These are phyloP conservation scores for Temnopleurus reevesii DNA, from an alignment of 53 echinoderm and acorn worm species.

Conservation along the genomic window DNA sequence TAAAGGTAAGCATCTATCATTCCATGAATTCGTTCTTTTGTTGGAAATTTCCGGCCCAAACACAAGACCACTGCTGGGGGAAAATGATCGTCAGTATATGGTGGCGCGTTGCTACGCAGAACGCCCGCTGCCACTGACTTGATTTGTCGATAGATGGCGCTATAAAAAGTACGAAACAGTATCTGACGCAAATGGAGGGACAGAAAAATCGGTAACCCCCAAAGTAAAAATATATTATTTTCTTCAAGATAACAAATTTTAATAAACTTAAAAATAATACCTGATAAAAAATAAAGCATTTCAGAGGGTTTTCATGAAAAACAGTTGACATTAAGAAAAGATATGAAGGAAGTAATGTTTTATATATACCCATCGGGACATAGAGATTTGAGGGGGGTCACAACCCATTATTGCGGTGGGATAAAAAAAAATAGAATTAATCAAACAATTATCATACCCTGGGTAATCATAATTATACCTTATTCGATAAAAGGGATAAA, in stretches of 20 bases:
- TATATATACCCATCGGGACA: background rate
- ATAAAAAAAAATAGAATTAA: background rate
- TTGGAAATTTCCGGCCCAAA: background rate
- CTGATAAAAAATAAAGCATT: background rate
- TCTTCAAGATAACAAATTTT: background rate
- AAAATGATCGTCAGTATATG: background rate
- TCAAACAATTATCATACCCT: background rate
- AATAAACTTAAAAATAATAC: background rate
- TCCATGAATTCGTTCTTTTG: background rate
- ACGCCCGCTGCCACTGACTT: background rate
- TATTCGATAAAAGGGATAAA: background rate
- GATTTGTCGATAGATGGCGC: background rate
- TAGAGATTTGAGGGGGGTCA: background rate
- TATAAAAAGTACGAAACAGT: background rate
- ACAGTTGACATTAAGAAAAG: background rate
- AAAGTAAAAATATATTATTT: background rate
- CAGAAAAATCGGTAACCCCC: background rate
- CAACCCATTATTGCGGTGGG: background rate
- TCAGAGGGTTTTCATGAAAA: background rate
- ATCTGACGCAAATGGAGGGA: background rate
- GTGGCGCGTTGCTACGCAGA: background rate
- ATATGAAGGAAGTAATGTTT: background rate
- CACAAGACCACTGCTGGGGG: background rate
- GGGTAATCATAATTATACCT: background rate
- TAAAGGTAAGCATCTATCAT: background rate